Percentiles rank a stretch among this genome's conserved stretches.
phyloP scores from a whole-genome alignment of 2,797 vertebrate species.

The Carduelis carduelis region DNA sequence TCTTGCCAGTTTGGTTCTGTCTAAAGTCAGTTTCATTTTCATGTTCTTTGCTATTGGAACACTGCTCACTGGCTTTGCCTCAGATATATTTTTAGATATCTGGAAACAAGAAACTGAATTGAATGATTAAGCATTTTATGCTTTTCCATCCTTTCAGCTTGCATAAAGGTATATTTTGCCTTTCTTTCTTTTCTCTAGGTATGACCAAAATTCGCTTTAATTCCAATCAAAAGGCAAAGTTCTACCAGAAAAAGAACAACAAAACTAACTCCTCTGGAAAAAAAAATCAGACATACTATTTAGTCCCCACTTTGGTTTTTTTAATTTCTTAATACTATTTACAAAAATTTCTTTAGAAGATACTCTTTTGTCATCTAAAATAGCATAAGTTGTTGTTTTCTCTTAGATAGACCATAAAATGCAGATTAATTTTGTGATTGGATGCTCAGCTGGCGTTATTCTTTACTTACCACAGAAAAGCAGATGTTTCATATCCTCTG shows the following conservation, averaged over 20 bases:
- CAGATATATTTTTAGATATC: not conserved
- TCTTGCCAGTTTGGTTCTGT: not conserved
- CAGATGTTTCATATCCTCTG: conserved; percentile 26
- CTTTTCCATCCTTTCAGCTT: not conserved
- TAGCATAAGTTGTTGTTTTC: not conserved
- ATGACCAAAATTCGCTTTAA: not conserved
- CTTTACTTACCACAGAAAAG: not conserved
- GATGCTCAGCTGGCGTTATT: not conserved
- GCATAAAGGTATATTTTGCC: not conserved
- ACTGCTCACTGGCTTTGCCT: not conserved
- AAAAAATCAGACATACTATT: not conserved
- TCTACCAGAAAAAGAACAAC: not conserved
- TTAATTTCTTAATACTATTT: not conserved
- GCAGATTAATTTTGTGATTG: conserved; percentile 3
- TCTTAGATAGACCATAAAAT: not conserved
- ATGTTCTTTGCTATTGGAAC: not conserved
- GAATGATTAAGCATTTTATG: not conserved
- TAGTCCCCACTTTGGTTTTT: not conserved
- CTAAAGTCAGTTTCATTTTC: not conserved
- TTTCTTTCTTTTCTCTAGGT: not conserved
- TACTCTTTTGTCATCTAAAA: not conserved
- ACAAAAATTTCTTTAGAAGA: not conserved
- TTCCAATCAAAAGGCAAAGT: not conserved
- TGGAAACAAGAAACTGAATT: not conserved
- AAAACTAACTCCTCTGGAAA: not conserved